A percentile compares a stretch with the other conserved stretches of the same genome.
Evolutionary conservation across 2,113 vertebrate genomes (phyloP).

Genomic region (Perognathus longimembris): DNA sequence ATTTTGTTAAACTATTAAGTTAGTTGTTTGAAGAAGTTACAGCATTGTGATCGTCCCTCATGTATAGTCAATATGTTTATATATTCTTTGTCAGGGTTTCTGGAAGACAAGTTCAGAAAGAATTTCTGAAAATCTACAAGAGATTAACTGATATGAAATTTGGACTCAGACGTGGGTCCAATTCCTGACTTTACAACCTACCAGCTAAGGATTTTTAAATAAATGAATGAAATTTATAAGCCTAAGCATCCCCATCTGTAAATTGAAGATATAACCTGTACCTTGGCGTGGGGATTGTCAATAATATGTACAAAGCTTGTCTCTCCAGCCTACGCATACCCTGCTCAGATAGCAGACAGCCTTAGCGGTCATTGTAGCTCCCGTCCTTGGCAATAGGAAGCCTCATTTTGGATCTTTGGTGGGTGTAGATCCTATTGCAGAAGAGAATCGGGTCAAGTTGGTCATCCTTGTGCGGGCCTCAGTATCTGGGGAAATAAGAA

Average conservation of each 20-base stretch:
- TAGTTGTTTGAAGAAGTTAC: too few species aligned
- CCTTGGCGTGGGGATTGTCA: neutral
- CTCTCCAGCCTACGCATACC: neutral
- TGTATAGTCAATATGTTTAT: too few species aligned
- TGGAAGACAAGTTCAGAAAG: neutral
- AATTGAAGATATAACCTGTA: neutral
- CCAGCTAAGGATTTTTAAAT: neutral
- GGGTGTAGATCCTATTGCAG: neutral
- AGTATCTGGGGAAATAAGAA: neutral
- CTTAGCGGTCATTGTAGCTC: neutral
- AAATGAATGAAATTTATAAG: neutral
- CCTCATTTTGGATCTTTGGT: slow-evolving; percentile 17
- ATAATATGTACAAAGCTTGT: neutral
- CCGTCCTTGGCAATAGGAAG: neutral
- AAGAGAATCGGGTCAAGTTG: neutral
- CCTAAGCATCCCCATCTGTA: neutral
- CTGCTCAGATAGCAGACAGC: neutral
- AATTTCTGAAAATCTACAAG: slow-evolving; percentile 4
- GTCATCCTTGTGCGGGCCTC: neutral
- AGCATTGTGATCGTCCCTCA: too few species aligned
- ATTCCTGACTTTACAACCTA: neutral
- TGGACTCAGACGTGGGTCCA: neutral
- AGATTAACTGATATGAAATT: slow-evolving; percentile 14
- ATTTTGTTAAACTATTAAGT: too few species aligned
- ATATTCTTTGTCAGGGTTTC: too few species aligned